Evolutionary conservation across 2,113 vertebrate species (phyloP).

Genomic region (Grallaria varia): DNA sequence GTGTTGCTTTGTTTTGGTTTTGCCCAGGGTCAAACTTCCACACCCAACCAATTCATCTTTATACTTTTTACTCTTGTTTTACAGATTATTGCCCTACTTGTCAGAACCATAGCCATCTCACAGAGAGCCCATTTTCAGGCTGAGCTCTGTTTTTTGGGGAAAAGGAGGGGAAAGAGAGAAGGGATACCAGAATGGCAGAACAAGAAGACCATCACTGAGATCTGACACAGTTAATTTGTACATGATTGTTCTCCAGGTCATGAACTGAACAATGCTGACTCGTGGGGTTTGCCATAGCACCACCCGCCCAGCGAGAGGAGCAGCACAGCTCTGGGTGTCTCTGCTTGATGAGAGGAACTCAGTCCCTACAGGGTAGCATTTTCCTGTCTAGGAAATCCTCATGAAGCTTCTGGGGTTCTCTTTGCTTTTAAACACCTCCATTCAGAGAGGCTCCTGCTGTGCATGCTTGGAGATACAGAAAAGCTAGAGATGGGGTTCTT

Average conservation of each 20-base stretch:
- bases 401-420: not conserved
- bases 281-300: not conserved
- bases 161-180: not conserved
- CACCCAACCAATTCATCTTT: not conserved
- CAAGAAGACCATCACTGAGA: not conserved
- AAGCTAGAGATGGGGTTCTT: not conserved
- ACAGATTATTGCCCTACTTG: not conserved
- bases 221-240: conserved; percentile 6
- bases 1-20: too few relatives aligned
- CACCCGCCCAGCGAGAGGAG: not conserved
- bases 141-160: not conserved
- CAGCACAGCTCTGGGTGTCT: not conserved
- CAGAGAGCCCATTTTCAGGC: not conserved
- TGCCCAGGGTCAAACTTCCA: too few relatives aligned
- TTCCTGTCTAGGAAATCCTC: conserved; percentile 21
- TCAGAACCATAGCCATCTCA: not conserved
- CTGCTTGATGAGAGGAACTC: not conserved
- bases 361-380: not conserved
- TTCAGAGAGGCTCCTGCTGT: not conserved
- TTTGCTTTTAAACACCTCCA: not conserved
- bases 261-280: not conserved
- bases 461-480: not conserved
- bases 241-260: not conserved
- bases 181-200: not conserved
- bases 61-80: not conserved